phyloP scores from a whole-genome alignment of 2,113 vertebrate genomes.

The Pogona vitticeps region DNA sequence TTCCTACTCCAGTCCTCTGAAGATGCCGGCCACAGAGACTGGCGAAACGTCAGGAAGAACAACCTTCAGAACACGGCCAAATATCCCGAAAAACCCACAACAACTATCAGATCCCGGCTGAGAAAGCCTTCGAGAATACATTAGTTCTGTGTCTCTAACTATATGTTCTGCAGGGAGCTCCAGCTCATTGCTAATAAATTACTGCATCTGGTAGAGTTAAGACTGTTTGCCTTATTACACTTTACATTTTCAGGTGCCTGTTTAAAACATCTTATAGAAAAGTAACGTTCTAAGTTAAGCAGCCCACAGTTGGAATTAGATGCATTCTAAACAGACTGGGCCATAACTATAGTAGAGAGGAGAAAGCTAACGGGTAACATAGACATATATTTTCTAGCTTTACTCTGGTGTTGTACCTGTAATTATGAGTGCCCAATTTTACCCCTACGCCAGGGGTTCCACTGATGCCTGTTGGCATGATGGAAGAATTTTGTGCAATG shows the following conservation, averaged over 20 bases:
- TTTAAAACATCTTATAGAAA: not conserved
- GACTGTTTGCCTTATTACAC: not conserved
- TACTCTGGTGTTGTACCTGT: slow-evolving; percentile 72
- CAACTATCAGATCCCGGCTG: too few species aligned
- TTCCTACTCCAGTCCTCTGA: too few species aligned
- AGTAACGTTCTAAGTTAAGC: not conserved
- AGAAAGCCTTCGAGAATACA: too few species aligned
- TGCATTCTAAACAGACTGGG: not conserved
- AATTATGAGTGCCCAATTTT: slow-evolving; percentile 64
- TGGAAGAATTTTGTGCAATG: slow-evolving; percentile 64
- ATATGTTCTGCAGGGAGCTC: not conserved
- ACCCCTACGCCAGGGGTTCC: slow-evolving; percentile 46
- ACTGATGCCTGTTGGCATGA: slow-evolving; percentile 36
- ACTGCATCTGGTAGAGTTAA: too few species aligned
- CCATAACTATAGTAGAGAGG: not conserved
- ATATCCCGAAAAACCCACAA: too few species aligned
- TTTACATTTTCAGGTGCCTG: not conserved
- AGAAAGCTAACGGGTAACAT: not conserved
- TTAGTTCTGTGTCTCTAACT: not conserved
- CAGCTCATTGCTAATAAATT: too few species aligned
- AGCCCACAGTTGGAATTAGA: not conserved
- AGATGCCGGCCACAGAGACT: too few species aligned
- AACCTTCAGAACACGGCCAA: too few species aligned
- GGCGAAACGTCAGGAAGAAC: too few species aligned
- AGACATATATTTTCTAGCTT: not conserved